These are phyloP conservation scores for Zeugodacus cucurbitae DNA, from an alignment of 1,140 invertebrate genomes.

Conservation along the genomic window DNA sequence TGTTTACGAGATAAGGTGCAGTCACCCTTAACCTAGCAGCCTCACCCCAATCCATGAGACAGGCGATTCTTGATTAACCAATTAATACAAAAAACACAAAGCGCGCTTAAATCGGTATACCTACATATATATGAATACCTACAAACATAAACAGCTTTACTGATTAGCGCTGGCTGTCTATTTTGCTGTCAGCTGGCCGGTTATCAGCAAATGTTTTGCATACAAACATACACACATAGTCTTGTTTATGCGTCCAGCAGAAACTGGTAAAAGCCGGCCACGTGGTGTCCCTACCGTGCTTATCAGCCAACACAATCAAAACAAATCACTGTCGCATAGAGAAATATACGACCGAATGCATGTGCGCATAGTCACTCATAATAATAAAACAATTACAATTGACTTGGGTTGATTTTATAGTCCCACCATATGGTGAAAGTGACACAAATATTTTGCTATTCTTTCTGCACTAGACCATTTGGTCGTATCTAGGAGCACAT, in stretches of 20 bases:
- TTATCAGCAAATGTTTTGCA: constrained; percentile 9
- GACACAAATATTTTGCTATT: too few species aligned
- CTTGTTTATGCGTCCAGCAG: not conserved
- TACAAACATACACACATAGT: not conserved
- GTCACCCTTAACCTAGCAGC: not conserved
- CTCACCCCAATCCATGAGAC: not conserved
- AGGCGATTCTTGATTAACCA: not conserved
- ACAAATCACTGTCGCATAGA: not conserved
- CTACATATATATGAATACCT: not conserved
- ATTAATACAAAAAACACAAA: not conserved
- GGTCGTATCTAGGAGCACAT: too few species aligned
- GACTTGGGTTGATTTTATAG: not conserved
- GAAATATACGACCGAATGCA: not conserved
- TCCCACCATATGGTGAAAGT: too few species aligned
- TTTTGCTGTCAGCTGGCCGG: not conserved
- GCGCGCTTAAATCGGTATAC: not conserved
- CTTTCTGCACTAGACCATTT: too few species aligned
- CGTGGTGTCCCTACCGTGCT: not conserved
- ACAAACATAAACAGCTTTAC: too few species aligned
- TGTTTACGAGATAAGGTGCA: not conserved
- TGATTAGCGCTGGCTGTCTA: not conserved
- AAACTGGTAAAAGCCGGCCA: constrained; percentile 3
- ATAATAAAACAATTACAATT: not conserved
- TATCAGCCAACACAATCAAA: constrained; percentile 10
- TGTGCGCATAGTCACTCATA: not conserved